Evolutionary conservation across 2,113 vertebrate genomes (phyloP).

Genomic region (Ailuropoda melanoleuca): DNA sequence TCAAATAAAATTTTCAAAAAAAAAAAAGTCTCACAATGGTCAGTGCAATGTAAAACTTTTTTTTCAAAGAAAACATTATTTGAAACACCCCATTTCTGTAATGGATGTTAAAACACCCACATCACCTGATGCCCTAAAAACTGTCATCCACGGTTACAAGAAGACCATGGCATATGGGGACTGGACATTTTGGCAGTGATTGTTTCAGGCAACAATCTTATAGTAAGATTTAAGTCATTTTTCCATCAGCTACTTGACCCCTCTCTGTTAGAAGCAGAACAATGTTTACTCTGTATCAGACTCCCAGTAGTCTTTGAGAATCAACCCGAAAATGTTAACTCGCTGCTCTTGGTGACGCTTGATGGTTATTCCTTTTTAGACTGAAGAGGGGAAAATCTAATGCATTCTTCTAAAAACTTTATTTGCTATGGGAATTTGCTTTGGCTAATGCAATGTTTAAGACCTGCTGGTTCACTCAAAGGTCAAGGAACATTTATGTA

Average conservation of each 20-base stretch:
- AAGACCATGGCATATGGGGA: neutral
- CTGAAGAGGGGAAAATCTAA: conserved; percentile 19
- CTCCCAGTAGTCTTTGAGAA: neutral
- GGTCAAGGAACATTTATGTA: conserved; percentile 83
- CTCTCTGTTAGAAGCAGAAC: neutral
- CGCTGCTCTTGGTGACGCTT: neutral
- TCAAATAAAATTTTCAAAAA: too few relatives aligned
- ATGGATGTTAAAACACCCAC: neutral
- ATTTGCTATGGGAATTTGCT: conserved; percentile 81
- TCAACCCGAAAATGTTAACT: conserved; percentile 21
- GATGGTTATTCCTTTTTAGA: conserved; percentile 43
- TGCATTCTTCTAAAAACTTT: conserved; percentile 62
- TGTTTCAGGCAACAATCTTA: neutral
- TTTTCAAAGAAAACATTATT: neutral
- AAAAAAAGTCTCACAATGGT: neutral
- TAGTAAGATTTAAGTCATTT: neutral
- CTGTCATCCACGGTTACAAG: neutral
- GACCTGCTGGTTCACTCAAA: conserved; percentile 84
- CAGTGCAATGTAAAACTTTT: neutral
- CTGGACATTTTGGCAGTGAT: neutral
- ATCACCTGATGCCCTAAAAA: neutral
- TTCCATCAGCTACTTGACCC: neutral
- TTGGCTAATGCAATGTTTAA: conserved; percentile 83
- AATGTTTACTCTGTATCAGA: neutral
- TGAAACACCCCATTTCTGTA: neutral